Base-by-base conservation (phyloP, 2,113 vertebrate species). In the Bostrychus sinensis region DNA sequence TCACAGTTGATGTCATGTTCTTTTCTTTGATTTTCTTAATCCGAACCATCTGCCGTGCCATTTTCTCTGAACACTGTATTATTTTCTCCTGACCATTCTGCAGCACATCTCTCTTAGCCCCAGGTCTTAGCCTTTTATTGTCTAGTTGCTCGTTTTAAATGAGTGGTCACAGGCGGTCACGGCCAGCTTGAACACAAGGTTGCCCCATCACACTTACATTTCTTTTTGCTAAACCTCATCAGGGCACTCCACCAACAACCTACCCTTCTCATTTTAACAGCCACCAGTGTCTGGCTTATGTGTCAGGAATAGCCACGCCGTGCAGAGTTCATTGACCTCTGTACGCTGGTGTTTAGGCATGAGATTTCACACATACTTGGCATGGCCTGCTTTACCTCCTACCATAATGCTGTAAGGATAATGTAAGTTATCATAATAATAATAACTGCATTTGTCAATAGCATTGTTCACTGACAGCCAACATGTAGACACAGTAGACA, bases 271-370 rank as follows among this genome's bases (percentile, higher is more conserved):
- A 58, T 39, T 77, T 26, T 28, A 67, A 36, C 55, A 76, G 43
- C 3, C 59, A 2, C 56, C 28, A 53, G 62, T 66, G 50, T 61
- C 30, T 10, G 39, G 10, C 32, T 23, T 57, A 62, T 75, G 71
- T 66, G 62, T 84, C 72, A 69, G 70, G 34, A 84, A 80, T 83
- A 76, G 78, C 74, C 73, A 26, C 17, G 2, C 48, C 17, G 50
- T 19, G 17, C 51, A 45, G 22, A 54, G 25, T 62, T 61, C 54
- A 70, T 36, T 58, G 62, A 57, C 68, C 59, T 58, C 22, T 60
- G 46, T 59, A 7, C 17, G 19, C 42, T 63, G 53, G 30, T 46
- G 41, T 74, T 59, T 66, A 23, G 50, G 32, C 61, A 41, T 13
- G 13, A 19, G 22, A 39, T 36, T 56, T 62, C 23, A 72, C 54